Base-by-base conservation (phyloP, 2,888 invertebrate species). In the Bellardia pandia region DNA sequence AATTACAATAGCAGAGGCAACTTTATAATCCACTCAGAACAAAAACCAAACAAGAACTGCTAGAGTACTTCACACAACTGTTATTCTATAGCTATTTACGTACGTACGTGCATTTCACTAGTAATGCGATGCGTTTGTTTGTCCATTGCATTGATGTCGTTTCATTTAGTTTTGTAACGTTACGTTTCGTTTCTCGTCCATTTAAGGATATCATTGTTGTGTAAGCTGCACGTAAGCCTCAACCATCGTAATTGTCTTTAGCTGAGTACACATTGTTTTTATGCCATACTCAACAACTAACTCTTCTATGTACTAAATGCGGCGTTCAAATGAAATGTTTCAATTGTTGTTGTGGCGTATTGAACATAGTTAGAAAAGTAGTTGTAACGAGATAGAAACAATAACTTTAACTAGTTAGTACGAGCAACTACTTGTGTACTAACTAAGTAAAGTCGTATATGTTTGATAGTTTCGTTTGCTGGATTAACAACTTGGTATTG, bases 141-240 rank as follows among this genome's bases (percentile, higher is more conserved):
- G 71, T 75, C 37, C n/a, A 82, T 74, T 74, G 48, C 62, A 69
- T 23, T 56, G 48, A 60, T 82, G 79, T 58, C 58, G 45, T 82
- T 76, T 62, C 51, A 53, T 66, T 82, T 60, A 60, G 75, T 71
- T 71, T 66, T 60, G 37, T 82, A 77, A 64, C 62, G 83, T 76
- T 77, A 62, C 72, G 58, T 84, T 85, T 66, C 72, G 33, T 84
- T 85, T 66, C 72, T 86, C 84, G 68, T 71, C 88, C 89, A 89
- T 89, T 89, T 89, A 89, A 88, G 89, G 88, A 89, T 86, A 88
- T 85, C 76, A 88, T 89, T 88, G 86, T 89, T 89, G 76, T 86
- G 83, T 88, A 88, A 89, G 88, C 88, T 84, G 81, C 89, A 88
- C 89, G 89, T 89, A 88, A 88, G 84, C 86, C 69, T 80, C 56